Percentiles rank a stretch among this genome's conserved stretches.
Evolutionary conservation across 2,797 vertebrate genomes (phyloP).

Genomic region (Rhynchonycteris naso): DNA sequence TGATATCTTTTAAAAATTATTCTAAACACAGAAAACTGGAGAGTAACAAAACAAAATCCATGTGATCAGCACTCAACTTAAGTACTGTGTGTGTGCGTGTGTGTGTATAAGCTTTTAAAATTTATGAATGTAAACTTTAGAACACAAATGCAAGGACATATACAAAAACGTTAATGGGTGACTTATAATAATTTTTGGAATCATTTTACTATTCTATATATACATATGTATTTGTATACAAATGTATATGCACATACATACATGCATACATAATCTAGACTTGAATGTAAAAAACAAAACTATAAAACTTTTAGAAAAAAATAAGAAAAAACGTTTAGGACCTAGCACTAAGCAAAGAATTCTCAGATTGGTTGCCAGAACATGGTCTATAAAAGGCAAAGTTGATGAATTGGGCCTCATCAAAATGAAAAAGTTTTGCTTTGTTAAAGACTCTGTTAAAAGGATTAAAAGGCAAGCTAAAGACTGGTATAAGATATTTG

Average conservation of each 20-base stretch:
- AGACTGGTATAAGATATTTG: not conserved
- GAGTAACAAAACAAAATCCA: not conserved
- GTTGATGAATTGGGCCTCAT: not conserved
- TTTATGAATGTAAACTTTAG: not conserved
- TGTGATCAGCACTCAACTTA: not conserved
- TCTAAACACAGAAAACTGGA: not conserved
- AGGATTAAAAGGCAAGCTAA: not conserved
- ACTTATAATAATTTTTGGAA: not conserved
- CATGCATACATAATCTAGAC: not conserved
- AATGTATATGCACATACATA: not conserved
- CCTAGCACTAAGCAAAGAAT: not conserved
- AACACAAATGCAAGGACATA: not conserved
- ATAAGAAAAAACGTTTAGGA: not conserved
- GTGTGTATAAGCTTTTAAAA: not conserved
- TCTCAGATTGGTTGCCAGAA: not conserved
- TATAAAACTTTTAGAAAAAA: not conserved
- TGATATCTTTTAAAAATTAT: not conserved
- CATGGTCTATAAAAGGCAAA: not conserved
- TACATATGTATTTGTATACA: too few species aligned
- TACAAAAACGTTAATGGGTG: not conserved
- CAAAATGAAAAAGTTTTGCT: not conserved
- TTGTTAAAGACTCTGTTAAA: not conserved
- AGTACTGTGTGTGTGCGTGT: not conserved
- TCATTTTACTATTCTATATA: not conserved
- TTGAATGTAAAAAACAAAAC: not conserved